Evolutionary conservation across 2,113 vertebrate species (phyloP).

Genomic region (Sarotherodon lohbergeri): DNA sequence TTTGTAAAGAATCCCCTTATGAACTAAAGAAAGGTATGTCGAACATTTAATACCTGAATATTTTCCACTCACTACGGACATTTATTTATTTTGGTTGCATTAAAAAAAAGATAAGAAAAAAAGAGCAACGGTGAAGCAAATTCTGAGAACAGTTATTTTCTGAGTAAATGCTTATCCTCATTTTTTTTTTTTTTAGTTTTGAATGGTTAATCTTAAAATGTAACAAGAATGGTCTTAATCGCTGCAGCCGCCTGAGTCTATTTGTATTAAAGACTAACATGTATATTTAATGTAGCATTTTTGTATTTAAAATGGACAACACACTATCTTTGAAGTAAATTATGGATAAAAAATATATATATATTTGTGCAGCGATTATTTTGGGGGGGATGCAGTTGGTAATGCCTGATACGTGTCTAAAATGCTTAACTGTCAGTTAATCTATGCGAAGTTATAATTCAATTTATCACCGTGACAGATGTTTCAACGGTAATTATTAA

Average conservation of each 20-base stretch:
- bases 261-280: slow-evolving; percentile 99
- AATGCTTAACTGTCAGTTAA: slow-evolving; percentile 71
- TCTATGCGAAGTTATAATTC: slow-evolving; percentile 53
- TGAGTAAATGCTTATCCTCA: slow-evolving; percentile 79
- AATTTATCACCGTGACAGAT: slow-evolving; percentile 48
- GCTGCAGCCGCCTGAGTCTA: slow-evolving; percentile 81
- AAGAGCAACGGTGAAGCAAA: slow-evolving; percentile 52
- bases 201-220: slow-evolving; percentile 82
- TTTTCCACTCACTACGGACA: slow-evolving; percentile 71
- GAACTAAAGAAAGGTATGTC: slow-evolving; percentile 99
- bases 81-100: slow-evolving; percentile 78
- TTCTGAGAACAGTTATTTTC: slow-evolving; percentile 76
- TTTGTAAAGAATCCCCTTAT: slow-evolving; percentile 97
- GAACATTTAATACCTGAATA: slow-evolving; percentile 93
- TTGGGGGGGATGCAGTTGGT: slow-evolving; percentile 31
- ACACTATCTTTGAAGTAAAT: slow-evolving; percentile 99
- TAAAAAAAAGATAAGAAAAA: slow-evolving; percentile 58
- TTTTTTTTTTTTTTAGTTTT: slow-evolving; percentile 78
- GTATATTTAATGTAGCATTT: slow-evolving; percentile 99
- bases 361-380: slow-evolving; percentile 91
- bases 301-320: slow-evolving; percentile 99
- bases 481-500: slow-evolving; percentile 19
- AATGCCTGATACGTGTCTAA: slow-evolving; percentile 65
- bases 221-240: slow-evolving; percentile 88
- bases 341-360: slow-evolving; percentile 79